Evolutionary conservation across 2,888 invertebrate species (phyloP).

Genomic region (Tipula lateralis): DNA sequence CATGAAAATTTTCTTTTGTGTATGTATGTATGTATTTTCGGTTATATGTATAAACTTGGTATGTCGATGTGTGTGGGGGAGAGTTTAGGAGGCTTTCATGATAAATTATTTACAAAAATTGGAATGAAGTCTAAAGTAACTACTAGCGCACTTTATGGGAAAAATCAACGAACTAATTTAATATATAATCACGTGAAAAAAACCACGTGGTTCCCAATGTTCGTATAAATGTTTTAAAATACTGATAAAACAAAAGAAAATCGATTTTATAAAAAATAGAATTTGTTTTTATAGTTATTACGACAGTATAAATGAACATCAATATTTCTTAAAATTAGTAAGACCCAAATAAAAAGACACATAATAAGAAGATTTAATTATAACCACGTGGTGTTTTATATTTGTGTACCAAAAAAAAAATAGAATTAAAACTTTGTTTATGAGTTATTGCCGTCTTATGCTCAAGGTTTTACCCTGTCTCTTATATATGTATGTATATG

Average conservation of each 20-base stretch:
- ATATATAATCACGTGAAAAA: background rate
- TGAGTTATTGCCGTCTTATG: background rate
- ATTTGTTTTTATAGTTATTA: background rate
- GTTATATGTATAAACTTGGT: background rate
- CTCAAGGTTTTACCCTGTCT: background rate
- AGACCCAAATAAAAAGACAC: background rate
- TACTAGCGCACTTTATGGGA: background rate
- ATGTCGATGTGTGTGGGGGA: background rate
- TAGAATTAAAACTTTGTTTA: background rate
- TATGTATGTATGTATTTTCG: background rate
- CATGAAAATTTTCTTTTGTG: slow-evolving; percentile 15
- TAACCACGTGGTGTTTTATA: background rate
- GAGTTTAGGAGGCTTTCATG: background rate
- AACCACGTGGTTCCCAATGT: background rate
- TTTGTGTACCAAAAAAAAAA: background rate
- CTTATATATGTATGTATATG: background rate
- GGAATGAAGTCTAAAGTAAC: background rate
- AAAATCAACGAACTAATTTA: background rate
- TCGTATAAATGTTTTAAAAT: background rate
- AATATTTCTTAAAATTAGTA: background rate
- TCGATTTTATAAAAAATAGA: background rate
- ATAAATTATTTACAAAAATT: background rate
- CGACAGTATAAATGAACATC: background rate
- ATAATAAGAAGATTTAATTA: background rate
- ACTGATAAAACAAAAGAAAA: background rate